Base-by-base conservation (phyloP, 35 echinoderm and acorn worm genomes). In the Apostichopus japonicus region DNA sequence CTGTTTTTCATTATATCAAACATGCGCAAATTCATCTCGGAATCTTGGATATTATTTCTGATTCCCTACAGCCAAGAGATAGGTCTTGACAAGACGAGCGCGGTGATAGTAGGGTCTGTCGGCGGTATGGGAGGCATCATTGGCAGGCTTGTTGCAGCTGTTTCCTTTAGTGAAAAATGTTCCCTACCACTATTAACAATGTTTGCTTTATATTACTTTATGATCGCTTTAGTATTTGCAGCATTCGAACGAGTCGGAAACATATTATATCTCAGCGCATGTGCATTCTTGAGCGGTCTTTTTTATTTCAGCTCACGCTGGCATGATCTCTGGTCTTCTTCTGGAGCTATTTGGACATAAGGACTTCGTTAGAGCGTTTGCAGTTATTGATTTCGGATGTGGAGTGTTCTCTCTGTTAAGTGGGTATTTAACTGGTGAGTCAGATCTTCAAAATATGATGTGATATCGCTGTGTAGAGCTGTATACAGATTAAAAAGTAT, bases 61-160 rank as follows among this genome's bases (percentile, higher is more conserved):
- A 80, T 80, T 25, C 78, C 78, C 15, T 80, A 44, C 52, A 24
- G 15, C 24, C n/a, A 80, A 24, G 78, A 80, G 78, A 9, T 80
- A 1, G 78, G 78, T 33, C 24, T 80, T 24, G 21, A 80, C 52
- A 44, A 44, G 33, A 8, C 7, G 23, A 24, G 21, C 15, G 78
- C 78, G 6, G 78, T 80, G 15, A 15, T 33, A n/a, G 33, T 80
- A 9, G n/a, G 21, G 6, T n/a, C 78, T 14, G 13, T 80, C 15
- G 78, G 78, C 5, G 78, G 78, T 6, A 80, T 80, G 5, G 78
- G 23, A 9, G 78, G 78, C 23, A 53, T 24, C 24, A 6, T 80
- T 6, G 78, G 78, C 51, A 80, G 78, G 15, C 25, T 80, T 22
- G n/a, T 80, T 7, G 78, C 78, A 80, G 78, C 78, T 6, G 78